A percentile compares a stretch with the other conserved stretches of the same genome.
Conservation (phyloP, 2,113 vertebrate species). For the Kryptolebias marmoratus region DNA sequence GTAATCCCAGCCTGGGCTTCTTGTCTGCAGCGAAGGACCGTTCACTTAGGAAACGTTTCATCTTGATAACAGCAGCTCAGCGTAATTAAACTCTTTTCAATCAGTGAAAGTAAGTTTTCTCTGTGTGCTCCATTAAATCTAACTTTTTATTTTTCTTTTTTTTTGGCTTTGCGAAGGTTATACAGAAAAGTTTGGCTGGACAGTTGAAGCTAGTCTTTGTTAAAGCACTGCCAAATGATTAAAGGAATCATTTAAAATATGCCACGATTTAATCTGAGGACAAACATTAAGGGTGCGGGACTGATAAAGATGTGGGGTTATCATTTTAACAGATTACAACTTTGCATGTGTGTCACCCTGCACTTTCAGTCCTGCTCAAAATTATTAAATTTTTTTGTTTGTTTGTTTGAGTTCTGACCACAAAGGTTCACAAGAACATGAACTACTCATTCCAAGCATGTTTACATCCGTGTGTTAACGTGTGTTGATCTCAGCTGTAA, state of each 20-base stretch:
- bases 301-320: conserved; percentile 16
- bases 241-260: neutral
- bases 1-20: conserved; percentile 24
- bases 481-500: conserved; percentile 40
- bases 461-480: conserved; percentile 41
- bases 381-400: conserved; percentile 21
- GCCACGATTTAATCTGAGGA: neutral
- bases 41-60: conserved; percentile 29
- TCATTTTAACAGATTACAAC: conserved; percentile 6
- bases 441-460: conserved; percentile 69
- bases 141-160: conserved; percentile 3
- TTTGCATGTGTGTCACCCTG: conserved; percentile 44
- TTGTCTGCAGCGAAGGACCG: conserved; percentile 30
- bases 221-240: conserved; percentile 51
- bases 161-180: conserved; percentile 5
- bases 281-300: conserved; percentile 4
- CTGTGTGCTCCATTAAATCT: conserved; percentile 28
- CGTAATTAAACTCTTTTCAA: conserved; percentile 39
- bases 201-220: conserved; percentile 20
- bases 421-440: conserved; percentile 22
- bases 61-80: conserved; percentile 44
- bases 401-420: conserved; percentile 17
- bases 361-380: conserved; percentile 26
- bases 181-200: conserved; percentile 8
- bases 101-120: conserved; percentile 38